phyloP scores from a whole-genome alignment of 2,888 invertebrate species.

The Parnassius orleans region DNA sequence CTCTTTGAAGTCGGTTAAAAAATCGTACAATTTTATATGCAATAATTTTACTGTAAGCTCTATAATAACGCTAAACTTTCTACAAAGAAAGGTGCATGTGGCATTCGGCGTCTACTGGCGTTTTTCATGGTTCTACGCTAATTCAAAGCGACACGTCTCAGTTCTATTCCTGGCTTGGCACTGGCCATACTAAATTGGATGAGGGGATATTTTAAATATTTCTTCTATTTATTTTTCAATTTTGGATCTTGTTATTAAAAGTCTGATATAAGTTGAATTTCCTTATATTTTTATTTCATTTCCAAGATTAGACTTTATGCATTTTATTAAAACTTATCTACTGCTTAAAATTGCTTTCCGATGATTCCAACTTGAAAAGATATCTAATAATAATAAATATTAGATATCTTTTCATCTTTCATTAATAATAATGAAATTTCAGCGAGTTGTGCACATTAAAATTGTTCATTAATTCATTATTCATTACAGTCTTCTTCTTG shows the following conservation, averaged over 20 bases:
- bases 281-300: not conserved
- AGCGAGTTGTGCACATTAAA: too few species aligned
- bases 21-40: not conserved
- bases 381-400: too few species aligned
- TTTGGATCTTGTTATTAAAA: too few species aligned
- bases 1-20: too few species aligned
- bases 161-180: conserved; percentile 70
- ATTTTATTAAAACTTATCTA: too few species aligned
- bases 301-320: too few species aligned
- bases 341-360: too few species aligned
- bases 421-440: too few species aligned
- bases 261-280: not conserved
- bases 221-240: not conserved
- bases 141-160: conserved; percentile 71
- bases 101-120: conserved; percentile 49
- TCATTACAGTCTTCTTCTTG: too few species aligned
- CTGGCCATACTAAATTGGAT: conserved; percentile 32
- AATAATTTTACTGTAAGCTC: conserved; percentile 16
- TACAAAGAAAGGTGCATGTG: conserved; percentile 34
- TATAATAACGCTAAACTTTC: conserved; percentile 10
- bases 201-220: conserved; percentile 24
- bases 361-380: too few species aligned
- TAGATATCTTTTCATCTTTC: too few species aligned
- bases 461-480: too few species aligned
- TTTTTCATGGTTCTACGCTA: conserved; percentile 75